Conservation (phyloP, 1,140 invertebrate species). For the Aphaenogaster rudis region DNA sequence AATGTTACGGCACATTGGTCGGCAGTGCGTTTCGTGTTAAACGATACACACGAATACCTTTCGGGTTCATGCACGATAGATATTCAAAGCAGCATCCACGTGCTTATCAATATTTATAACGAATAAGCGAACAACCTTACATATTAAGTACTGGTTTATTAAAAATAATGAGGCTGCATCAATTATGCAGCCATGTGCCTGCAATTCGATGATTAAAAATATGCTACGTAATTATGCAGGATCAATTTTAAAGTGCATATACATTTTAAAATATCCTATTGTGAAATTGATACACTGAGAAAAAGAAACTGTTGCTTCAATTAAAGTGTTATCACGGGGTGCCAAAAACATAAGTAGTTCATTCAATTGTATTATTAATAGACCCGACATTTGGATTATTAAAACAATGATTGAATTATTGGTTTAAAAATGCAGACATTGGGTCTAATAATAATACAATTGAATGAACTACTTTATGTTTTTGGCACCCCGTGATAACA, state of each 20-base stretch:
- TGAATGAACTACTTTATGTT: too few species aligned
- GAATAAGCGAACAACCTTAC: constrained; percentile 42
- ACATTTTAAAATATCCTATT: constrained; percentile 12
- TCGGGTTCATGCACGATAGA: constrained; percentile 38
- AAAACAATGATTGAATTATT: too few species aligned
- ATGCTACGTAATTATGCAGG: constrained; percentile 9
- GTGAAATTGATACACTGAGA: background rate
- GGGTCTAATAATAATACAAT: too few species aligned
- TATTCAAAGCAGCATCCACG: constrained; percentile 63
- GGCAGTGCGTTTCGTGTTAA: background rate
- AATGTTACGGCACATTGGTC: constrained; percentile 24
- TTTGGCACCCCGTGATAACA: too few species aligned
- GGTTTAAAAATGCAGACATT: too few species aligned
- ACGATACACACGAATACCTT: constrained; percentile 45
- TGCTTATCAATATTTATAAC: constrained; percentile 75
- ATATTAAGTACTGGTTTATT: constrained; percentile 65
- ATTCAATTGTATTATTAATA: too few species aligned
- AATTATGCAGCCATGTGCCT: constrained; percentile 28
- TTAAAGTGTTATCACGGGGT: too few species aligned
- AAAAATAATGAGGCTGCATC: constrained; percentile 59
- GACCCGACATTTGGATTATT: too few species aligned
- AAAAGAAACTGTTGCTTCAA: too few species aligned
- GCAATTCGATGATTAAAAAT: constrained; percentile 43
- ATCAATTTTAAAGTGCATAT: constrained; percentile 21
- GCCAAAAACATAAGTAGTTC: too few species aligned